phyloP scores from a whole-genome alignment of 2,113 vertebrate genomes.

The Gambusia holbrooki region DNA sequence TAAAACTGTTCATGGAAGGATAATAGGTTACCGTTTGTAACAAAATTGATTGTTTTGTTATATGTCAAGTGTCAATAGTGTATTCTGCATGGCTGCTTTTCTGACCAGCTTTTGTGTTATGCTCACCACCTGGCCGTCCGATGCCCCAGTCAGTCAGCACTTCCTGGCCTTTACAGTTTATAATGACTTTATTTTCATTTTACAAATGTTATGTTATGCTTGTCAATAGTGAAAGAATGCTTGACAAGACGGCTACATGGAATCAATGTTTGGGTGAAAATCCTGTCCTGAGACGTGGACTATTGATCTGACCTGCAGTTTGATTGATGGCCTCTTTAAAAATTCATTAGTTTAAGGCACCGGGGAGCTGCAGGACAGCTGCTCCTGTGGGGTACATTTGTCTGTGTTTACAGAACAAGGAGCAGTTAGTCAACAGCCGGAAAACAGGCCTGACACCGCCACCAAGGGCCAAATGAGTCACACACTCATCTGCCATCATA shows the following conservation, averaged over 20 bases:
- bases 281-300: conserved; percentile 51
- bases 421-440: conserved; percentile 46
- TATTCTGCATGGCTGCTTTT: background rate
- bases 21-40: too few species aligned
- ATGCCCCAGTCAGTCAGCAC: background rate
- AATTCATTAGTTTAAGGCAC: conserved; percentile 75
- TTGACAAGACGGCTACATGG: conserved; percentile 20
- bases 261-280: conserved; percentile 38
- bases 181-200: background rate
- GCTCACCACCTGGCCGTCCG: background rate
- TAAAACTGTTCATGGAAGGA: too few species aligned
- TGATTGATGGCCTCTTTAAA: conserved; percentile 80
- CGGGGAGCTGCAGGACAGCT: conserved; percentile 52
- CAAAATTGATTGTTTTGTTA: too few species aligned
- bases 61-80: background rate
- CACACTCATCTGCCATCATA: conserved; percentile 4
- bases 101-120: background rate
- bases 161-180: background rate
- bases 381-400: conserved; percentile 65
- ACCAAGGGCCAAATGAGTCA: conserved; percentile 41
- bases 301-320: conserved; percentile 74
- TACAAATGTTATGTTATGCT: background rate
- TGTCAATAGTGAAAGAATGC: conserved; percentile 3
- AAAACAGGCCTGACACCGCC: conserved; percentile 40
- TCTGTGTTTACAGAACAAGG: conserved; percentile 71